Percentiles rank a stretch among this genome's conserved stretches.
phyloP scores from a whole-genome alignment of 2,113 vertebrate genomes.

The Ptyas mucosa region DNA sequence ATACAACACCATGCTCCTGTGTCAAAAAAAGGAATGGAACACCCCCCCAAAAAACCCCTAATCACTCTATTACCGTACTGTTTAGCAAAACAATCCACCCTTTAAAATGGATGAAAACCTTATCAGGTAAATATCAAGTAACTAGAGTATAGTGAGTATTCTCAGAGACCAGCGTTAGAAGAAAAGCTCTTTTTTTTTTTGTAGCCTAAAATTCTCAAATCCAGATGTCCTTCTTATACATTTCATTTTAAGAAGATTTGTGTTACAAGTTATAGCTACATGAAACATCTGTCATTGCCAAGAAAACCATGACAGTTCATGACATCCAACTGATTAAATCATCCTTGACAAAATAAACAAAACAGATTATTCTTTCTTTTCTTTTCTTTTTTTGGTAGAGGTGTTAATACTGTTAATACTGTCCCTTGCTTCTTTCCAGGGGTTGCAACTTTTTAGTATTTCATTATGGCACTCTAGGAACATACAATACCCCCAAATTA shows the following conservation, averaged over 20 bases:
- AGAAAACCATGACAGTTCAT: neutral
- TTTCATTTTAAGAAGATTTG: neutral
- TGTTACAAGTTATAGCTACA: neutral
- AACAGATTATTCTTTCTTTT: neutral
- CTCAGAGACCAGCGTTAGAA: neutral
- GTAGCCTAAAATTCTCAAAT: neutral
- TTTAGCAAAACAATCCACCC: neutral
- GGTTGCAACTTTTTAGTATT: neutral
- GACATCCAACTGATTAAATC: neutral
- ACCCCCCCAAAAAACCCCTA: neutral
- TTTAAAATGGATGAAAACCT: neutral
- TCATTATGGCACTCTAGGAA: neutral
- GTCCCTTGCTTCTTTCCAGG: neutral
- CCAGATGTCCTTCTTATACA: neutral
- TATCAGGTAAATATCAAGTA: neutral
- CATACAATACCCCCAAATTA: neutral
- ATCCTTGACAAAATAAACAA: neutral
- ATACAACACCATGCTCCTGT: neutral
- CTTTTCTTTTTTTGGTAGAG: neutral
- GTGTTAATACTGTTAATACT: neutral
- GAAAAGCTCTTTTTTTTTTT: neutral
- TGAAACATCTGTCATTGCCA: neutral
- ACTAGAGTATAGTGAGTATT: neutral
- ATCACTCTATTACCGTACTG: neutral
- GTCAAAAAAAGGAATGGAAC: neutral